Evolutionary conservation across 2,113 vertebrate genomes (phyloP).

Genomic region (Tetrao urogallus): DNA sequence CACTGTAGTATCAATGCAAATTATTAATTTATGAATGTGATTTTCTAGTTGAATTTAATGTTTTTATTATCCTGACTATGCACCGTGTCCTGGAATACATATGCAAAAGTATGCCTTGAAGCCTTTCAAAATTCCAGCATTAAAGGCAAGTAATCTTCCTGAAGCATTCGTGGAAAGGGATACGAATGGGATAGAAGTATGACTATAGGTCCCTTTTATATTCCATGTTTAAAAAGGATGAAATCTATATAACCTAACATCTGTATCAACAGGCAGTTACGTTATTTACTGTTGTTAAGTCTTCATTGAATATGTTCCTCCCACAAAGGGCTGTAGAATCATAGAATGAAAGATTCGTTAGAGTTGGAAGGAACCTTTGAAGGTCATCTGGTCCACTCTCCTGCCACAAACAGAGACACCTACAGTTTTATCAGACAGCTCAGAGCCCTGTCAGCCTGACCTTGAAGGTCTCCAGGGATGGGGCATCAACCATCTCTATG

Average conservation of each 20-base stretch:
- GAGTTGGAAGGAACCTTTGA: no score
- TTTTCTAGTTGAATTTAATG: conserved; percentile 42
- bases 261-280: conserved; percentile 13
- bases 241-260: not conserved
- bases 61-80: conserved; percentile 4
- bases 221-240: not conserved
- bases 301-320: not conserved
- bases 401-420: no score
- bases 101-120: conserved; percentile 10
- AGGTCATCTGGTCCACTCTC: no score
- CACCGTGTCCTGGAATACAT: not conserved
- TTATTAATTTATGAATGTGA: conserved; percentile 60
- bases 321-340: not conserved
- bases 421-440: no score
- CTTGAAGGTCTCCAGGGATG: no score
- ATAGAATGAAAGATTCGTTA: no score
- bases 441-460: no score
- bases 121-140: conserved; percentile 7
- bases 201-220: not conserved
- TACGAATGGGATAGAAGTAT: not conserved
- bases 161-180: not conserved
- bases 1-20: conserved; percentile 35
- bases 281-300: conserved; percentile 20
- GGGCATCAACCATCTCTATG: no score
- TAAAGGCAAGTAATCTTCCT: not conserved